phyloP scores from a whole-genome alignment of 2,888 invertebrate species.

The Calameuta pallipes region DNA sequence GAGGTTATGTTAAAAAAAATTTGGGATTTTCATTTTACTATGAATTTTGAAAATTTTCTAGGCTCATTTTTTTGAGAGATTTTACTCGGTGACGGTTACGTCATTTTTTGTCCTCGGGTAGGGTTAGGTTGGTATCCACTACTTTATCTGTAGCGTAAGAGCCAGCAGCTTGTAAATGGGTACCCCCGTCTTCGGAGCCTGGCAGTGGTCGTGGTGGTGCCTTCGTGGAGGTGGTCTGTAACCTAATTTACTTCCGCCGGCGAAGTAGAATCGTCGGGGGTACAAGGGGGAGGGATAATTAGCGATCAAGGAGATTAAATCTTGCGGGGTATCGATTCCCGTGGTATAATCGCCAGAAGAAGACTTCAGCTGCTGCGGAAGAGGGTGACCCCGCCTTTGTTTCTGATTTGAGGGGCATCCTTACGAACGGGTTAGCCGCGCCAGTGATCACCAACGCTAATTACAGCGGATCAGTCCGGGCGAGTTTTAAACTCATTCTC shows the following conservation, averaged over 20 bases:
- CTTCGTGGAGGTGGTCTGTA: slow-evolving; percentile 23
- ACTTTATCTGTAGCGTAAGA: no score
- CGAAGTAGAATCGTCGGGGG: slow-evolving; percentile 31
- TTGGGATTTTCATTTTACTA: no score
- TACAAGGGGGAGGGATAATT: slow-evolving; percentile 49
- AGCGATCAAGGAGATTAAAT: slow-evolving; percentile 63
- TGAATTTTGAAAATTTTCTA: no score
- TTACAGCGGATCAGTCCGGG: slow-evolving; percentile 62
- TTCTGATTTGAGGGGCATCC: slow-evolving; percentile 63
- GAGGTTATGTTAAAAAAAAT: no score
- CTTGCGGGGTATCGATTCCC: slow-evolving; percentile 59
- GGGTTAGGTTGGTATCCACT: no score
- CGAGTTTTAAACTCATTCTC: slow-evolving; percentile 63
- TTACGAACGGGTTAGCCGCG: slow-evolving; percentile 64
- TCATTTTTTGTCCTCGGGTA: no score
- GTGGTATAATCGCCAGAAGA: slow-evolving; percentile 55
- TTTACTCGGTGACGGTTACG: no score
- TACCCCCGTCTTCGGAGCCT: no score
- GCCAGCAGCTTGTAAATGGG: no score
- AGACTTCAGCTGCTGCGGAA: slow-evolving; percentile 38
- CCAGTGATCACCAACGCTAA: slow-evolving; percentile 64
- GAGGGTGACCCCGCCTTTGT: slow-evolving; percentile 51
- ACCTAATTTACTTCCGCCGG: slow-evolving; percentile 50
- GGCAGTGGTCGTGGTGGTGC: no score
- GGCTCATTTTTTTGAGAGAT: no score